Evolutionary conservation across 2,113 vertebrate genomes (phyloP), one percentile per base, ranked within the genome.

Genomic region (Leptosomus discolor): DNA sequence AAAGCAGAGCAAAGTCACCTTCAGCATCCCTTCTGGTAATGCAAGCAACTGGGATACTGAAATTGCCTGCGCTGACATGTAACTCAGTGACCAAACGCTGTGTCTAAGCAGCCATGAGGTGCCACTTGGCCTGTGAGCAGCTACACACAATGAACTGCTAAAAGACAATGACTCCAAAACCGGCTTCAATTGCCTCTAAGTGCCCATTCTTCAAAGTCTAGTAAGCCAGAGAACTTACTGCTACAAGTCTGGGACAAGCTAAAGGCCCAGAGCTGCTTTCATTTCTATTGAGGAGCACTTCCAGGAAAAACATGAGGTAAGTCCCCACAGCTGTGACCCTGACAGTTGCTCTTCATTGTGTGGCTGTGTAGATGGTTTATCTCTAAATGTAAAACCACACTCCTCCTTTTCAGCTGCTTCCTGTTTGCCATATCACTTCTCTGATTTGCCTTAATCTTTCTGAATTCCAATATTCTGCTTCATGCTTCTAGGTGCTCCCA

Each of bases 41-140:
- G 19, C 22, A 85, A 73, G 34, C 4, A 2, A 6, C 1, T 54
- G 29, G 50, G 54, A 81, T 27, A 43, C 43, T 1, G 30, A 60
- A n/a, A 21, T 37, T 32, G 18, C 29, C 26, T 23, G 56, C 1
- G 5, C 0, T 36, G 45, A 51, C 9, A 21, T 0, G 0, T 3
- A 34, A 23, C 46, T 57, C 17, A 1, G 63, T 24, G 24, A 41
- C 53, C 84, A 80, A 81, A 91, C 0, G 2, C 54, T 45, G 43
- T 0, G 0, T 32, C 73, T 36, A 45, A 68, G 65, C 22, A 36
- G 74, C 41, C 45, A 43, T n/a, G 45, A 68, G 69, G 8, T 46
- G 67, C 24, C n/a, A 26, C 3, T 1, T 37, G 70, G 76, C 13
- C 19, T 9, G 23, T 0, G 0, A 81, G 77, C 54, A 77, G 69